Conservation (phyloP, 2,113 vertebrate genomes). For the Natator depressus region DNA sequence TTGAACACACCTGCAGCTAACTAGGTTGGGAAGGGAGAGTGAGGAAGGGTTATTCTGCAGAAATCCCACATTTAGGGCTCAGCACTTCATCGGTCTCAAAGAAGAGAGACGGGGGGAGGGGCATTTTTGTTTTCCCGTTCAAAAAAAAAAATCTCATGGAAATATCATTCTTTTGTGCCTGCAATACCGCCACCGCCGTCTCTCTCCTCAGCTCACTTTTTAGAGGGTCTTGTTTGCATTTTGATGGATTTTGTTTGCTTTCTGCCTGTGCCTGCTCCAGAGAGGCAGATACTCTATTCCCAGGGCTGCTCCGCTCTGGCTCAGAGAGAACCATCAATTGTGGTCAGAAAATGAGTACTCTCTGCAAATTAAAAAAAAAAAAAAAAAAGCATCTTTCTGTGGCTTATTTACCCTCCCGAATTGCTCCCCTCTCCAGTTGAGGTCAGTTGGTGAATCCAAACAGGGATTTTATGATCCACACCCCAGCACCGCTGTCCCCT, state of each 20-base stretch:
- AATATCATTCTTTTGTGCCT: neutral
- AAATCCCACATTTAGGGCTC: neutral
- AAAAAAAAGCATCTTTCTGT: fast-evolving
- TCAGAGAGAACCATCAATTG: neutral
- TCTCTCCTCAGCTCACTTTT: neutral
- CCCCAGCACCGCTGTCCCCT: neutral
- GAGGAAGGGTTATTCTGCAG: neutral
- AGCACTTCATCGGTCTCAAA: neutral
- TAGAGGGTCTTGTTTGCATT: neutral
- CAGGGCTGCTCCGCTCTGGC: neutral
- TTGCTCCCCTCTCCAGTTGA: neutral
- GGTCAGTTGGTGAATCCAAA: neutral
- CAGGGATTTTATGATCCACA: neutral
- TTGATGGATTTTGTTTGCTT: conserved; percentile 18
- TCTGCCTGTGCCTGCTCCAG: neutral
- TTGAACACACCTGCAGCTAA: neutral
- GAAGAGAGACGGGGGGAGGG: neutral
- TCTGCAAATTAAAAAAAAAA: neutral
- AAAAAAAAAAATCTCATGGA: neutral
- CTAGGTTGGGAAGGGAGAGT: neutral
- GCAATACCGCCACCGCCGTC: fast-evolving
- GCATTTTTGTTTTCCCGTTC: neutral
- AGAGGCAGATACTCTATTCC: neutral
- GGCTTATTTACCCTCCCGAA: neutral
- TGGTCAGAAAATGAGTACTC: neutral